Base-by-base conservation (phyloP, 2,797 vertebrate genomes). In the Bovichtus diacanthus region DNA sequence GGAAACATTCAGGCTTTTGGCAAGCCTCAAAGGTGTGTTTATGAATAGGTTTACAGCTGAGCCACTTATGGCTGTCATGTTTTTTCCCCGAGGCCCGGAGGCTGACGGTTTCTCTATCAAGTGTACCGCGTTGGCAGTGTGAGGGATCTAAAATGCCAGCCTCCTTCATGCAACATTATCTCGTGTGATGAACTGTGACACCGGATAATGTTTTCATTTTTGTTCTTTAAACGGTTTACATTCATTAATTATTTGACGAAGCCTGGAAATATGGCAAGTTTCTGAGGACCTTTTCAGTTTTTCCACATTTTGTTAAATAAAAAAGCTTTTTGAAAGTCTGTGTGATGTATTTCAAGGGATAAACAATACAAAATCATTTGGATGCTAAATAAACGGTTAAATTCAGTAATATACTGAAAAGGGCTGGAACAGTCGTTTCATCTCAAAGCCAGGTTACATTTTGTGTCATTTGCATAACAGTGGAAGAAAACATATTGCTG, bases 21-120 rank as follows among this genome's bases (percentile, higher is more conserved):
- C 66, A 56, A 76, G 59, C 41, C 63, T 76, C 62, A 72, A 39
- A 70, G 64, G 47, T 44, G 54, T 59, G 54, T 18, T 56, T 67
- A 23, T 76, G 67, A 76, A 69, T n/a, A 27, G 53, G 39, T 47
- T 84, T 70, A 55, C 19, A 78, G 51, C 47, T 44, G 54, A 76
- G 51, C 58, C 41, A 72, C 66, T 78, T 62, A 13, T 7, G 4
- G 8, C 46, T 46, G 60, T 51, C 49, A 2, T 15, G 41, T 47
- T 10, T 31, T 44, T 12, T 8, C 9, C 58, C 36, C 2, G 38
- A 65, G 31, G 29, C 60, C 29, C 18, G 1, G 15, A 53, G 51
- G 50, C 64, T 27, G 38, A 53, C 8, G 2, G 16, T 55, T 63
- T 31, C 68, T 11, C 61, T 49, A 50, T n/a, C n/a, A 60, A 44